Base-by-base conservation (phyloP, 2,113 vertebrate species). In the Oceanites oceanicus region DNA sequence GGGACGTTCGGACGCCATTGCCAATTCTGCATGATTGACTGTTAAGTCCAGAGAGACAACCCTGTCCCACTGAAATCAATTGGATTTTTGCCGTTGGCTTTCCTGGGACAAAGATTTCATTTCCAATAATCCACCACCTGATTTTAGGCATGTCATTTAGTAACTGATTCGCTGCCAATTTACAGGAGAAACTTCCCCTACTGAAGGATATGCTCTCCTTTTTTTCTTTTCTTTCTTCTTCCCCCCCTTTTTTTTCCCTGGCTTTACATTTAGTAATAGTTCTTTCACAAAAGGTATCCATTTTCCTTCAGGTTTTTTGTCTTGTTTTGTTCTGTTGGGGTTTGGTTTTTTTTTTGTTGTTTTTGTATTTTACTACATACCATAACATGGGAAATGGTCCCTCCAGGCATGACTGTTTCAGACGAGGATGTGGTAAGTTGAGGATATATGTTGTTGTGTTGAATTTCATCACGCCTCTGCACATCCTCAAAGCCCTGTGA, bases 71-170 rank as follows among this genome's bases (percentile, higher is more conserved):
- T 83, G 92, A 96, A 95, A 96, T 96, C 95, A 93, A 96, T 93
- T 58, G 92, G 82, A 74, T 92, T 97, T 96, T 90, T 95, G 95
- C 96, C 15, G 4, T 91, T 91, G 94, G 91, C 94, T 95, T 96
- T 95, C 95, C 87, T 85, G 91, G 94, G 96, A 95, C 96, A 95
- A 94, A 96, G 97, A 95, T 96, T 96, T 93, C 42, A 74, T 94
- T 95, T 95, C 84, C 87, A 95, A 79, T 96, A 94, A 96, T 95
- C 78, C 74, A 89, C 94, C 94, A 92, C 87, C 96, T 96, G 94
- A 96, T 91, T 96, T 96, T 79, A 95, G 84, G 80, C 94, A 89
- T 95, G 84, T 95, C 89, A 50, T 92, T 95, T 96, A 92, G 73
- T 92, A 91, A 90, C 89, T 63, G 91, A 86, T 95, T 97, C 8